Base-by-base conservation (phyloP, 2,888 invertebrate species). In the Acleris laterana region DNA sequence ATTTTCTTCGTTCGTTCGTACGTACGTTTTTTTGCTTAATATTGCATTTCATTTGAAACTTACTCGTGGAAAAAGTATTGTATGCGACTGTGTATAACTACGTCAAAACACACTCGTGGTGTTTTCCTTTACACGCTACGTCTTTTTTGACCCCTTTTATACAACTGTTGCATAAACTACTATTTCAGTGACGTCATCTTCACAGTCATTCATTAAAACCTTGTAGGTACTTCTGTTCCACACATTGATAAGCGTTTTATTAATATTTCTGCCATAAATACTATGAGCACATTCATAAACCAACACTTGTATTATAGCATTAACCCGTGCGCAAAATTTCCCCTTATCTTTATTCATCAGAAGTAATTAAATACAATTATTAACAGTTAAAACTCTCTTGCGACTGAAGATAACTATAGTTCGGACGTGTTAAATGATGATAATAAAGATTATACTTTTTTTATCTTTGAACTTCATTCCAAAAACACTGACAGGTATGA, bases 291-390 rank as follows among this genome's bases (percentile, higher is more conserved):
- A 57, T 46, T 46, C 57, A 46, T 46, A 46, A 57, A 57, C 46
- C 16, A 9, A 38, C 50, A 50, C n/a, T 16, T n/a, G 20, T 59
- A 48, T 32, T 19, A 32, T 16, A 17, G 9, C 3, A 59, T 70
- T 68, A 20, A 67, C 19, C 22, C 72, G 68, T 68, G 70, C 73
- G 70, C 68, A 66, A 69, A 70, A 72, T 74, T 72, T 65, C 46
- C 70, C 69, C 68, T 73, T 74, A 75, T 75, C 70, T 68, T 62
- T 61, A 56, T 42, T 20, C 48, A 62, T 56, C 56, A 25, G 32
- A 20, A n/a, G 42, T 56, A 49, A 62, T 62, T 42, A 56, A 63
- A 16, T 48, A 6, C 42, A 7, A 55, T 46, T 42, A 49, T 63
- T 25, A 56, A 50, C 49, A 59, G 32, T 53, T 59, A 53, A 52